phyloP scores from a whole-genome alignment of 1,140 invertebrate species.

The Pseudobourletiella spinata region DNA sequence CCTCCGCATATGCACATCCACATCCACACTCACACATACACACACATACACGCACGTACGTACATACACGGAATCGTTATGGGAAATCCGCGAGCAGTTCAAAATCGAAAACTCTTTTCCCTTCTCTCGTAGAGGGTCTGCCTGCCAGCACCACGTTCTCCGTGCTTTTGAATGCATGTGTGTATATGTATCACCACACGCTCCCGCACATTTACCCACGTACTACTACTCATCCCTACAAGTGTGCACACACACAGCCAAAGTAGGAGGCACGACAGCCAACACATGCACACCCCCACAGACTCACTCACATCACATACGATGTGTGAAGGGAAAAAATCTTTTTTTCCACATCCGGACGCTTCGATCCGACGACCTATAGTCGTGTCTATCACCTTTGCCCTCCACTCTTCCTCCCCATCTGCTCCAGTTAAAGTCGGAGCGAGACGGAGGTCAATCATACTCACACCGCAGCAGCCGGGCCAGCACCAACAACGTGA shows the following conservation, averaged over 20 bases:
- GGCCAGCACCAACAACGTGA: too few relatives aligned
- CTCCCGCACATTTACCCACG: too few relatives aligned
- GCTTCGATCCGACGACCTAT: constrained; percentile 3
- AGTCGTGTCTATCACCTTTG: constrained; percentile 25
- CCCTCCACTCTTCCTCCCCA: constrained; percentile 7
- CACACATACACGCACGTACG: neutral
- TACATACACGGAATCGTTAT: too few relatives aligned
- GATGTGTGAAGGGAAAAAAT: constrained; percentile 2
- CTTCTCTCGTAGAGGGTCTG: too few relatives aligned
- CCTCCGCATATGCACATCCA: neutral
- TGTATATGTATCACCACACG: too few relatives aligned
- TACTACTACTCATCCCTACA: too few relatives aligned
- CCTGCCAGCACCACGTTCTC: neutral
- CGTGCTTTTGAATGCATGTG: too few relatives aligned
- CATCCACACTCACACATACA: neutral
- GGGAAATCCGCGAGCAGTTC: too few relatives aligned
- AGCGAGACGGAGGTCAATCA: neutral
- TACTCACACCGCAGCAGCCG: too few relatives aligned
- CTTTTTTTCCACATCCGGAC: neutral
- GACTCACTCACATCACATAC: neutral
- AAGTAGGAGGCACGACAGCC: too few relatives aligned
- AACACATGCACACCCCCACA: neutral
- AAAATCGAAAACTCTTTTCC: neutral
- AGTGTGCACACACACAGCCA: too few relatives aligned
- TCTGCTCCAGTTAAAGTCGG: neutral